phyloP scores from a whole-genome alignment of 2,888 invertebrate species.

The Lithophane leautieri region DNA sequence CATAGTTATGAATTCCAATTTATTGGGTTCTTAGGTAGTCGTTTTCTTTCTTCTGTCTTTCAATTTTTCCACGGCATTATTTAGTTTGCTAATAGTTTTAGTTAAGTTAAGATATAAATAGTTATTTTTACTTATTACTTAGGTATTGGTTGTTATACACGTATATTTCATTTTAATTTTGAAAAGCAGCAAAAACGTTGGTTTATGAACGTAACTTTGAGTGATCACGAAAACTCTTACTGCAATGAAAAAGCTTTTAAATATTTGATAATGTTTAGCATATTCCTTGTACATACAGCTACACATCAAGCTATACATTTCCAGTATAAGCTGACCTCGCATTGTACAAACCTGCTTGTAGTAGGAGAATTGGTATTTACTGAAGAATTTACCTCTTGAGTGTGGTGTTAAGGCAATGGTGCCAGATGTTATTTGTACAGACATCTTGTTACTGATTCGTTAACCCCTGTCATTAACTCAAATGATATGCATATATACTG shows the following conservation, averaged over 20 bases:
- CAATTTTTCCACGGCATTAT: background rate
- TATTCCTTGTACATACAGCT: constrained; percentile 1
- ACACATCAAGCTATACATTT: no score
- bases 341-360: background rate
- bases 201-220: constrained; percentile 8
- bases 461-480: constrained; percentile 35
- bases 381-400: constrained; percentile 23
- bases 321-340: no score
- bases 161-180: background rate
- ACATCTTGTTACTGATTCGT: constrained; percentile 1
- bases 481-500: constrained; percentile 48
- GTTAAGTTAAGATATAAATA: background rate
- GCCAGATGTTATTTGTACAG: constrained; percentile 18
- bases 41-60: no score
- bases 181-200: background rate
- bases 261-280: constrained; percentile 16
- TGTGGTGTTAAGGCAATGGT: constrained; percentile 15
- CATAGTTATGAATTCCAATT: background rate
- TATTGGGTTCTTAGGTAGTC: background rate
- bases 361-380: constrained; percentile 8
- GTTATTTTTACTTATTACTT: no score
- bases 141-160: no score
- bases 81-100: background rate
- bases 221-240: background rate
- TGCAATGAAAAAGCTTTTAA: constrained; percentile 6